A percentile compares a stretch with the other conserved stretches of the same genome.
phyloP scores from a whole-genome alignment of 2,888 invertebrate genomes.

The Notodonta dromedarius region DNA sequence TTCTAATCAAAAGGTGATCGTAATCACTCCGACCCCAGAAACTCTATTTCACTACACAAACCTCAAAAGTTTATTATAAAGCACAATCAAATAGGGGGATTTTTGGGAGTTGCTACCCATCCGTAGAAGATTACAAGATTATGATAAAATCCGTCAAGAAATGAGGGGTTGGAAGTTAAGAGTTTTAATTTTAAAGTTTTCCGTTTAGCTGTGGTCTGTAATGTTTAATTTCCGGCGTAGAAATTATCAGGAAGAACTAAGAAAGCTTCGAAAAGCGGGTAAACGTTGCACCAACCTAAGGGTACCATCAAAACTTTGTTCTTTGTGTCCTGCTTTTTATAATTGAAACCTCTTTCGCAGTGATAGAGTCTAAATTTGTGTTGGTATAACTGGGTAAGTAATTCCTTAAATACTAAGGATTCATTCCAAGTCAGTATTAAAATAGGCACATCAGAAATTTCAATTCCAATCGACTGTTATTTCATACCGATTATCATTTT shows the following conservation, averaged over 20 bases:
- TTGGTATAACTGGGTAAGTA: too few species aligned
- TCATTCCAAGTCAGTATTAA: too few species aligned
- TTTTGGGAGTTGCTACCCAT: conserved; percentile 38
- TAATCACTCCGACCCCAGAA: background rate
- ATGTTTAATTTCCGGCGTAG: conserved; percentile 76
- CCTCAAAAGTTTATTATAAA: conserved; percentile 33
- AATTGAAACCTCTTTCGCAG: too few species aligned
- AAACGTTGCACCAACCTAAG: conserved; percentile 23
- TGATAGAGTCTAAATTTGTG: too few species aligned
- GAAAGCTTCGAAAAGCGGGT: conserved; percentile 53
- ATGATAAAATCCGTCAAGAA: conserved; percentile 61
- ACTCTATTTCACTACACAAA: background rate
- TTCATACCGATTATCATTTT: conserved; percentile 11
- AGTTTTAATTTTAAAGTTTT: conserved; percentile 77
- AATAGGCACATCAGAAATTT: too few species aligned
- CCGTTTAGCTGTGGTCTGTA: conserved; percentile 62
- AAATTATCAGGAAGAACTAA: conserved; percentile 72
- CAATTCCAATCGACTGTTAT: background rate
- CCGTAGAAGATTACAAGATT: conserved; percentile 59
- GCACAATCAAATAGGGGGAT: conserved; percentile 37
- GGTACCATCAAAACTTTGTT: background rate
- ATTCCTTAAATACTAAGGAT: too few species aligned
- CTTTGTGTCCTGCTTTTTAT: too few species aligned
- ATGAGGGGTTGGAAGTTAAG: conserved; percentile 60
- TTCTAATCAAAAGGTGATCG: background rate